Conservation (phyloP, 2,888 invertebrate genomes). For the Caenorhabditis sp. region DNA sequence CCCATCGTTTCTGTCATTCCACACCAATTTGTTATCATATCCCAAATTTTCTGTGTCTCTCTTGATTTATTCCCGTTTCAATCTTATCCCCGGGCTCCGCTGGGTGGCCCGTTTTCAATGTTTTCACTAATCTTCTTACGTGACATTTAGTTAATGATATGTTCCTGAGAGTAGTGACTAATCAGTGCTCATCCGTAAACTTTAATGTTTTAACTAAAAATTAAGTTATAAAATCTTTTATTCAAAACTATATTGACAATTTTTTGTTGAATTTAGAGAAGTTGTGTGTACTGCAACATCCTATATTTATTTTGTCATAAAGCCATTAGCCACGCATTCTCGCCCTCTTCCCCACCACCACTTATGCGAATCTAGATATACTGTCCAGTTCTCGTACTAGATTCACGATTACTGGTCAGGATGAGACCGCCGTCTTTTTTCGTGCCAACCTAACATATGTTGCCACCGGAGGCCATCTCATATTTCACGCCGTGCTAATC, state of each 20-base stretch:
- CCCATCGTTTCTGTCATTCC: constrained; percentile 12
- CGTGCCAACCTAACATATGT: constrained; percentile 49
- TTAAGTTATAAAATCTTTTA: too few species aligned
- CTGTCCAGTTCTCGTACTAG: background rate
- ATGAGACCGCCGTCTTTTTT: constrained; percentile 14
- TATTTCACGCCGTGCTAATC: constrained; percentile 63
- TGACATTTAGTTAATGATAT: constrained; percentile 33
- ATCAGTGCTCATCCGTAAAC: constrained; percentile 51
- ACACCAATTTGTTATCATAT: constrained; percentile 45
- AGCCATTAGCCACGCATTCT: constrained; percentile 5
- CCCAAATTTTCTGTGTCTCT: constrained; percentile 1
- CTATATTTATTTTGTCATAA: constrained; percentile 5
- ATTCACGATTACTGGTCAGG: constrained; percentile 24
- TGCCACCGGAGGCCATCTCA: constrained; percentile 54
- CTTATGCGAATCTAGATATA: constrained; percentile 9
- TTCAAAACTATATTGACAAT: too few species aligned
- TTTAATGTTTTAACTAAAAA: too few species aligned
- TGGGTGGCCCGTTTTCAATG: constrained; percentile 10
- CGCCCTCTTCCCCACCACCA: background rate
- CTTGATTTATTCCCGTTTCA: constrained; percentile 32
- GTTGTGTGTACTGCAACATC: too few species aligned
- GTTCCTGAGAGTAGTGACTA: constrained; percentile 23
- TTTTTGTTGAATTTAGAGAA: too few species aligned
- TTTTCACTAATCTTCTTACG: constrained; percentile 45
- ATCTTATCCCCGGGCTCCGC: background rate